Base-by-base conservation (phyloP, 1,140 invertebrate genomes). In the Meloidogyne exigua region DNA sequence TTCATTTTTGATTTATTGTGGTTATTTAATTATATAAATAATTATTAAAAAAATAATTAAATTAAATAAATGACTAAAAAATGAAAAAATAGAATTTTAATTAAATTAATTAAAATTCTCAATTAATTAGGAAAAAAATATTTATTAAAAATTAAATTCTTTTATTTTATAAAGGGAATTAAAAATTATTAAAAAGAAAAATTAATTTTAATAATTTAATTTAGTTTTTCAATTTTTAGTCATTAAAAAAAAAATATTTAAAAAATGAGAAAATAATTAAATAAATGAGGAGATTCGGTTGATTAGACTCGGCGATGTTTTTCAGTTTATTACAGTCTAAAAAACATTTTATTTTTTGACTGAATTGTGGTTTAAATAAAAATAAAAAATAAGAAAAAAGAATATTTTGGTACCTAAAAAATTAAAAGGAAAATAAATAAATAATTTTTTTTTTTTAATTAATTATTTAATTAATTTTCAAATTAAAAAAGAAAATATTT, bases 1-100 rank as follows among this genome's bases (percentile, higher is more conserved):
- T 73, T 73, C 71, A 73, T 62, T 57, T 57, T 62, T 39, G 62
- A 65, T 64, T 73, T 65, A 63, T 23, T 25, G 71, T 73, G 49
- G 21, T 73, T 18, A 21, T 39, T n/a, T 44, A 70, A 68, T 68
- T 32, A 26, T 9, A 32, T 42, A n/a, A 32, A 67, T 32, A 67
- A n/a, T 2, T 23, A 23, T 15, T 21, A 72, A 63, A 71, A 26
- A 21, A 4, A 15, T 25, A 62, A 26, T 21, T 36, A 63, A 32
- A 32, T 32, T 32, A 32, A 32, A 3, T 32, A 3, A 32, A 32
- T 32, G n/a, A n/a, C 7, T 32, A 32, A 32, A 32, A 32, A 32
- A 32, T 3, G 28, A 3, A 32, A 32, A 32, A 32, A 32, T 3
- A 32, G 28, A 3, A 3, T 32, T 32, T 7, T 32, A 32, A 32